Base-by-base conservation (phyloP, 2,797 vertebrate genomes). In the Ciconia nigra region DNA sequence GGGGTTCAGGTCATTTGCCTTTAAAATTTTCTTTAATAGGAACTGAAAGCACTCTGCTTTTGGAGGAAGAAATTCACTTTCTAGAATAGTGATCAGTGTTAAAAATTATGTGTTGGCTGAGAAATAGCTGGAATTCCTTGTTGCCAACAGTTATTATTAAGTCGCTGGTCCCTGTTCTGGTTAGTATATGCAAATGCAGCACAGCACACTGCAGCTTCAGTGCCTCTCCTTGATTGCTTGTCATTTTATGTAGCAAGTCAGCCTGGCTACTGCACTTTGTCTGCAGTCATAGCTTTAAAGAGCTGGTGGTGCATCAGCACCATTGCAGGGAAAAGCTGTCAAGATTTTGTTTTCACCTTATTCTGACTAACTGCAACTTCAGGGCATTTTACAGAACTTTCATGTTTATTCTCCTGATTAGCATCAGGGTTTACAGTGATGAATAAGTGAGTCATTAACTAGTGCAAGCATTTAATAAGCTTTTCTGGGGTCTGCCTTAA, bases 351-450 rank as follows among this genome's bases (percentile, higher is more conserved):
- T 92, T 91, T 93, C 80, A 49, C 57, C 65, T 73, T 79, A 37
- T 81, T 92, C 66, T 89, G 65, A 83, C 51, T 80, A 90, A 71
- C 61, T 63, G 74, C 18, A 81, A 11, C 61, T 91, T 83, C 35
- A 39, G 44, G 74, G 47, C 41, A 69, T 94, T 89, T 89, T 62
- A 58, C 26, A 78, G 51, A 91, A 90, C 44, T 42, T 87, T 33
- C 10, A 1, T 58, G 35, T 86, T 89, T 85, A 46, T 76, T 82
- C 20, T 91, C 19, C 74, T 91, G 92, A 96, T 96, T 93, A 96
- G 29, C 49, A 76, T 90, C 57, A 82, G 59, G 33, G 31, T 69
- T 96, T 89, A 59, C 70, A 78, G 65, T 86, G 83, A 76, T 79
- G 58, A 93, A 47, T 37, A 62, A 66, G 15, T 65, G 81, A 96